Evolutionary conservation across 2,113 vertebrate genomes (phyloP).

Genomic region (Drymodes brunneopygia): DNA sequence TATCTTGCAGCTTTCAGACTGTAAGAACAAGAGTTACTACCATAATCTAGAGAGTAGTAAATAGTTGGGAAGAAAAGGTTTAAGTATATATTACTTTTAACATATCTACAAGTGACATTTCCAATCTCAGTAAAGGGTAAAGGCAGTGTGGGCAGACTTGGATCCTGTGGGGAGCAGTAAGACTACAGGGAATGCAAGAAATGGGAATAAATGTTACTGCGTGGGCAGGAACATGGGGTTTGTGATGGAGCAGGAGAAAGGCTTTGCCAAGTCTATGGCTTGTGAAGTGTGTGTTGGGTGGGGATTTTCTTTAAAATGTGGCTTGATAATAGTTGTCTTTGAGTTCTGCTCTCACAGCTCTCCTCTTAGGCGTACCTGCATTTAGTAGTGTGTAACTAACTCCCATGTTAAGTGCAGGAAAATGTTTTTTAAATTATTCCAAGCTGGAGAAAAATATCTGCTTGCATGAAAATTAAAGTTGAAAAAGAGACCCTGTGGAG

Average conservation of each 20-base stretch:
- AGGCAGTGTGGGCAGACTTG: not conserved
- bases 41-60: not conserved
- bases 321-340: not conserved
- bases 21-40: not conserved
- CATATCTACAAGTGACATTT: not conserved
- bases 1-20: not conserved
- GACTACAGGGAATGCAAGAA: not conserved
- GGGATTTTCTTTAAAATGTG: not conserved
- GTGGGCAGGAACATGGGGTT: not conserved
- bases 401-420: not conserved
- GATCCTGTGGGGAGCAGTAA: not conserved
- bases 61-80: not conserved
- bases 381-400: not conserved
- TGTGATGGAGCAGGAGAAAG: not conserved
- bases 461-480: not conserved
- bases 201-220: not conserved
- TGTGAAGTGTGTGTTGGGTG: not conserved
- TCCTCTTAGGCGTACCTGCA: not conserved
- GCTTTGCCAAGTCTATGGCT: not conserved
- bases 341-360: not conserved
- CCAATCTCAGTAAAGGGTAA: not conserved
- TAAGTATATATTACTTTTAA: not conserved
- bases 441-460: not conserved
- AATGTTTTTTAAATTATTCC: not conserved
- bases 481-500: not conserved